Base-by-base conservation (phyloP, 1,140 invertebrate species). In the Tetramorium simillimum region DNA sequence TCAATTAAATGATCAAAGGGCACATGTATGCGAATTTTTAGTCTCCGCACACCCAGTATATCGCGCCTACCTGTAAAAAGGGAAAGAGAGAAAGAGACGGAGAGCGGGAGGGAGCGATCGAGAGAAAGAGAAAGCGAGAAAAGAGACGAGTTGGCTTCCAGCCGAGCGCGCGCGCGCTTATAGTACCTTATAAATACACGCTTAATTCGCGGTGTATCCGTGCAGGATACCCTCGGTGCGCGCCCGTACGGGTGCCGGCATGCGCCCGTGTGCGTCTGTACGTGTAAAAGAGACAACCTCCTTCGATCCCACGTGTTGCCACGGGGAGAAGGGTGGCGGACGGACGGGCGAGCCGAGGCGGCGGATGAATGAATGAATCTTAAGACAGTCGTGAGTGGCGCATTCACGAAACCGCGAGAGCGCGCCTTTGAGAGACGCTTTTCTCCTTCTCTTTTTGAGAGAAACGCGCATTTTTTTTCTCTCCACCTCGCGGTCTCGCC, bases 311-410 rank as follows among this genome's bases (percentile, higher is more conserved):
- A 65, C 63, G 88, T 85, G 87, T 85, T 62, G 89, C 76, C 76
- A 33, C 56, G 85, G 60, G 56, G 82, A 37, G 78, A 51, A 84
- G 89, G 84, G 72, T 60, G 78, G 78, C 62, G 80, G 85, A 33
- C 85, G 86, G 81, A 85, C 82, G 90, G 88, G 88, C 87, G 90
- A 87, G 87, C 80, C 90, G 87, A 84, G 86, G 63, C 86, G 86
- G 63, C 86, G 89, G 92, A 95, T 94, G 94, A 95, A 95, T 95
- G 95, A 95, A 95, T 95, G 94, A 94, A 95, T 91, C 93, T 93
- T 94, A 93, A 93, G 93, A 93, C 93, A 94, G 93, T 94, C 92
- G 93, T 92, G 87, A 91, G 91, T 91, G 88, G 81, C 84, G 89
- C 88, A 93, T 94, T 92, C 92, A 93, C 92, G 89, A 93, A 93